These are phyloP conservation scores for Solenopsis invicta DNA, from an alignment of 1,140 invertebrate species.

Conservation along the genomic window DNA sequence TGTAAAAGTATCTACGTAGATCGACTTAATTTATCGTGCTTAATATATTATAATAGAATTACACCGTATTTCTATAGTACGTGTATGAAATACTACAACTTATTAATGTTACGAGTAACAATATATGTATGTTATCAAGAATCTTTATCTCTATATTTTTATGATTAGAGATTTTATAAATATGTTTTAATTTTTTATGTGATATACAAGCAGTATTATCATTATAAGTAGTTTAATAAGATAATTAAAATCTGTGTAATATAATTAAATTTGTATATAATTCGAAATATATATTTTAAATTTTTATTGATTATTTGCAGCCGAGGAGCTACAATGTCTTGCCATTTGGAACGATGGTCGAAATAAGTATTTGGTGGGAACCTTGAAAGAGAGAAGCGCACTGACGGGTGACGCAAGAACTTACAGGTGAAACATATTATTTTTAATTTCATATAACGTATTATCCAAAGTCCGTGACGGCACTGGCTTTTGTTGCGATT, in stretches of 20 bases:
- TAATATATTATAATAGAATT: neutral
- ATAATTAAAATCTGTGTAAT: neutral
- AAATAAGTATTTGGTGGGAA: constrained; percentile 88
- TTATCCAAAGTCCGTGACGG: neutral
- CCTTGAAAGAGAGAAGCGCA: constrained; percentile 85
- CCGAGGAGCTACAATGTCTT: constrained; percentile 89
- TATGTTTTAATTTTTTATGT: neutral
- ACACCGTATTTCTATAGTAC: neutral
- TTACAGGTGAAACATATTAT: constrained; percentile 84
- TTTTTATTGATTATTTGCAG: constrained; percentile 86
- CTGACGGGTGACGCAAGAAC: constrained; percentile 87
- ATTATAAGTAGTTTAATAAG: neutral
- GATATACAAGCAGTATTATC: neutral
- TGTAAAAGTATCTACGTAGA: neutral
- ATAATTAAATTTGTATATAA: neutral
- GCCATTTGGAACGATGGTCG: constrained; percentile 90
- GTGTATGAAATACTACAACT: neutral
- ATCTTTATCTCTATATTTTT: neutral
- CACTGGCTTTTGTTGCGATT: constrained; percentile 12
- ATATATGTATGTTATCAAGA: neutral
- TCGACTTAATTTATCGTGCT: constrained; percentile 5
- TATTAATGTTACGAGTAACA: constrained; percentile 3
- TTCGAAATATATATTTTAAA: neutral
- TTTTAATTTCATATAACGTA: constrained; percentile 17
- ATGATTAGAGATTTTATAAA: neutral